Evolutionary conservation across 1,140 invertebrate species (phyloP).

Genomic region (Dendroctonus valens): DNA sequence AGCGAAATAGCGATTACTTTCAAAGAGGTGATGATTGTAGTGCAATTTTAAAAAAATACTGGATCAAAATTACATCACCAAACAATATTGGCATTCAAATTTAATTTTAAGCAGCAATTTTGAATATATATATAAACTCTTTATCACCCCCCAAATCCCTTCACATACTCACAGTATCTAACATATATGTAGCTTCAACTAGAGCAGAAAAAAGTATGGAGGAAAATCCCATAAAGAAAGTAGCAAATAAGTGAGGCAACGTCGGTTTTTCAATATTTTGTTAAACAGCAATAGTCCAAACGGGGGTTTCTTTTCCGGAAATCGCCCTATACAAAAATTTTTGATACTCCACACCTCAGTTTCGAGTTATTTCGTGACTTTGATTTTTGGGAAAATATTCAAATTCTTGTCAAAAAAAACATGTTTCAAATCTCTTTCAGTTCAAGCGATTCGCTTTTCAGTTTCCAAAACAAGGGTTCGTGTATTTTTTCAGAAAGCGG

Average conservation of each 20-base stretch:
- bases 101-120: no score
- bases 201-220: constrained; percentile 20
- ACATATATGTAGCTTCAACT: constrained; percentile 16
- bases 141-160: not conserved
- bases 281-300: constrained; percentile 51
- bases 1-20: no score
- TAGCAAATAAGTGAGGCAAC: constrained; percentile 25
- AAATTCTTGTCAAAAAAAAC: constrained; percentile 33
- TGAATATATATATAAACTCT: no score
- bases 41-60: no score
- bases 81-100: no score
- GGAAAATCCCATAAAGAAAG: constrained; percentile 30
- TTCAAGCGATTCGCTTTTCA: constrained; percentile 16
- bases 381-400: constrained; percentile 39
- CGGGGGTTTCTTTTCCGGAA: constrained; percentile 37
- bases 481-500: constrained; percentile 35
- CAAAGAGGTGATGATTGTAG: no score
- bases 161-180: not conserved
- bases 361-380: constrained; percentile 38
- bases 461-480: constrained; percentile 33
- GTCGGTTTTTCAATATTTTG: constrained; percentile 36
- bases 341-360: constrained; percentile 48
- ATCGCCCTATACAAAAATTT: constrained; percentile 48
- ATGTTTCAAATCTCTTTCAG: constrained; percentile 15
- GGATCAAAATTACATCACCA: no score